A percentile compares a stretch with the other conserved stretches of the same genome.
These are phyloP conservation scores for Cerastis rubricosa DNA, from an alignment of 2,888 invertebrate species.

Conservation along the genomic window DNA sequence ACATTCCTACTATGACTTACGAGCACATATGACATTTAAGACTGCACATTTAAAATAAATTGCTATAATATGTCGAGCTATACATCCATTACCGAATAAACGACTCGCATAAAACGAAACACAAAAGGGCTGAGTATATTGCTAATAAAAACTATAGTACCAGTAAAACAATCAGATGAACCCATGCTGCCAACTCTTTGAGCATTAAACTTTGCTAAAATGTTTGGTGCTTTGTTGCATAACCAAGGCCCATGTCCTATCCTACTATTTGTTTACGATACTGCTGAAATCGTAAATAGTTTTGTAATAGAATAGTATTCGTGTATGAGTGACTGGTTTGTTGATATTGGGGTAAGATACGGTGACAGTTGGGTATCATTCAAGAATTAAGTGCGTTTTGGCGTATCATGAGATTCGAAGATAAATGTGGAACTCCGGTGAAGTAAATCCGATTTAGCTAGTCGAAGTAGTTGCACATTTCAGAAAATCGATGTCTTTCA, in stretches of 20 bases:
- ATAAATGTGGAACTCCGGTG: constrained; percentile 6
- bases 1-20: constrained; percentile 57
- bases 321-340: constrained; percentile 20
- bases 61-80: constrained; percentile 70
- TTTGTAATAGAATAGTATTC: constrained; percentile 34
- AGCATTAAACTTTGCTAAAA: constrained; percentile 70
- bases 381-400: constrained; percentile 34
- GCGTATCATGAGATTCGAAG: constrained; percentile 14
- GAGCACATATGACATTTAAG: constrained; percentile 59
- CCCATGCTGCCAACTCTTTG: constrained; percentile 75
- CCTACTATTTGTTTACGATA: constrained; percentile 53
- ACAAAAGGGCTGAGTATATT: constrained; percentile 66
- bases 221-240: constrained; percentile 47
- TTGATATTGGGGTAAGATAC: constrained; percentile 21
- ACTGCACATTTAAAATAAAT: constrained; percentile 62
- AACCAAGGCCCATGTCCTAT: constrained; percentile 35
- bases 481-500: constrained; percentile 10
- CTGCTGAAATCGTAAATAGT: constrained; percentile 41
- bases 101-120: constrained; percentile 73
- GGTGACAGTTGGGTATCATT: constrained; percentile 43
- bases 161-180: constrained; percentile 72
- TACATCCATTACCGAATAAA: constrained; percentile 68
- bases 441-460: neutral
- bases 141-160: constrained; percentile 69
- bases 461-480: neutral